Conservation (phyloP, 2,113 vertebrate genomes). For the Chauna torquata region DNA sequence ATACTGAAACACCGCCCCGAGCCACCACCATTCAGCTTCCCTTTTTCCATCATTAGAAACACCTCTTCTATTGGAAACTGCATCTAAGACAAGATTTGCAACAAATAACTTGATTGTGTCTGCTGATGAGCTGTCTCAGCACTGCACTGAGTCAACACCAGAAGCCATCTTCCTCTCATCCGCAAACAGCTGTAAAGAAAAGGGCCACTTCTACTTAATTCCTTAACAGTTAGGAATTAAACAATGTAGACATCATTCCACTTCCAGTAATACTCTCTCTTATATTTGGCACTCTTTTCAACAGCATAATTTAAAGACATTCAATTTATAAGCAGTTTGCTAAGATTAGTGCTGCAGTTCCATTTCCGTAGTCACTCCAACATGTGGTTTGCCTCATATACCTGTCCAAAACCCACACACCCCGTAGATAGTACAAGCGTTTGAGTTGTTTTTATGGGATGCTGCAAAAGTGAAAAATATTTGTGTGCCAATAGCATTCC, state of each 20-base stretch:
- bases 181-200: neutral
- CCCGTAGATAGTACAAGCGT: neutral
- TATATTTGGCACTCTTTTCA: neutral
- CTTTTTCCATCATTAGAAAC: neutral
- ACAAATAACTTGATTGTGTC: neutral
- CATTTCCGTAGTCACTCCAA: neutral
- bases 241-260: neutral
- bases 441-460: neutral
- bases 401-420: neutral
- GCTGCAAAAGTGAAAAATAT: neutral
- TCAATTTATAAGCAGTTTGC: neutral
- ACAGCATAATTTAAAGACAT: neutral
- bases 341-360: neutral
- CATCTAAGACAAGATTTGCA: neutral
- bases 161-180: neutral
- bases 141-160: neutral
- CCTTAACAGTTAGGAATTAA: neutral
- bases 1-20: neutral
- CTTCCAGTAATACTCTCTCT: neutral
- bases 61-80: neutral
- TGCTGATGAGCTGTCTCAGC: neutral
- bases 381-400: accelerated
- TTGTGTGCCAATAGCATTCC: neutral
- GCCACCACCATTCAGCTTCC: neutral
- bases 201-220: neutral